These are phyloP conservation scores for Brachionus asplanchnoidis DNA, from an alignment of 1,140 invertebrate species.

Conservation along the genomic window DNA sequence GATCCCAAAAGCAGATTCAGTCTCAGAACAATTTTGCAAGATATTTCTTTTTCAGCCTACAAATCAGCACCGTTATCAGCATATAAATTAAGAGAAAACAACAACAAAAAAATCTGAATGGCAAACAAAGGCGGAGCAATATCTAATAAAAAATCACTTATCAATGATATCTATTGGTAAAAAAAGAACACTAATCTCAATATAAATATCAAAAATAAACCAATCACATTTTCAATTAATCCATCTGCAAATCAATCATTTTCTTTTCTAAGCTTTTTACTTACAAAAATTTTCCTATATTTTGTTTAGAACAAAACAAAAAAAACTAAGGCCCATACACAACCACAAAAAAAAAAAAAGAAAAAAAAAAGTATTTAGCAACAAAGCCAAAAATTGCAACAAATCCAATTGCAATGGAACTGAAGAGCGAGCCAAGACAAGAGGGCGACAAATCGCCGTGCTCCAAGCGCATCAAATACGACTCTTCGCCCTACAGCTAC, in stretches of 20 bases:
- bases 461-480: not conserved
- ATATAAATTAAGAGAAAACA: not conserved
- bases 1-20: not conserved
- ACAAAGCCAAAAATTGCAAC: not conserved
- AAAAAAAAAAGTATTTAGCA: not conserved
- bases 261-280: not conserved
- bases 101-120: not conserved
- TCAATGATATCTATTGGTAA: not conserved
- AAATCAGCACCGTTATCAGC: constrained; percentile 3
- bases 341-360: not conserved
- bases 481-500: not conserved
- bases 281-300: not conserved
- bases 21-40: not conserved
- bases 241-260: constrained; percentile 20
- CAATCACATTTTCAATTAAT: not conserved
- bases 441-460: not conserved
- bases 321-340: not conserved
- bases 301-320: not conserved
- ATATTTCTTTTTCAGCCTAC: not conserved
- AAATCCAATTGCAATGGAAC: not conserved
- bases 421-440: not conserved
- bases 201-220: not conserved
- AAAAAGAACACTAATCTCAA: not conserved
- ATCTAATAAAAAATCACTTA: constrained; percentile 17
- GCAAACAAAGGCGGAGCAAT: not conserved